A percentile compares a stretch with the other conserved stretches of the same genome.
Evolutionary conservation across 2,113 vertebrate species (phyloP).

Genomic region (Trochalopteron elliotii): DNA sequence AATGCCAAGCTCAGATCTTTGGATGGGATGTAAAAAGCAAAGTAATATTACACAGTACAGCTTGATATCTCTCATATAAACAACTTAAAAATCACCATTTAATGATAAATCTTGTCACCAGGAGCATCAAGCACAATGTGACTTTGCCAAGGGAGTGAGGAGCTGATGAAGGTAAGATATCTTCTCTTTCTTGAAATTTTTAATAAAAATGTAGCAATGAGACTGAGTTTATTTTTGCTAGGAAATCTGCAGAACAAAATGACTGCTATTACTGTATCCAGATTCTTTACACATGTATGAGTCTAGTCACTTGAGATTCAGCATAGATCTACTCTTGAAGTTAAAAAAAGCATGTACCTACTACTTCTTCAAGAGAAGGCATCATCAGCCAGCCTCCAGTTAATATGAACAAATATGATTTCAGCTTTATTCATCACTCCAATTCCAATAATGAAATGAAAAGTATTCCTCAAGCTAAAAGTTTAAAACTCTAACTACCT

Average conservation of each 20-base stretch:
- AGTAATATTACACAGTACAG: not conserved
- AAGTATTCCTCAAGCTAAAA: not conserved
- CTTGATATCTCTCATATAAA: not conserved
- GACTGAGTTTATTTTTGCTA: not conserved
- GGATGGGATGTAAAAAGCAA: not conserved
- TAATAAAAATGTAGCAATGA: not conserved
- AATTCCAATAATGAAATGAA: not conserved
- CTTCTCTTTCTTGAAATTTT: not conserved
- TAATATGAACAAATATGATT: not conserved
- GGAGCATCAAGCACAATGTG: not conserved
- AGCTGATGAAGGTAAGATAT: not conserved
- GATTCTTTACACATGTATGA: not conserved
- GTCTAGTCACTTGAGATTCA: not conserved
- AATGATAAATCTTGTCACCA: not conserved
- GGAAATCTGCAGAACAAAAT: not conserved
- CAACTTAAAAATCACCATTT: not conserved
- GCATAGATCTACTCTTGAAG: not conserved
- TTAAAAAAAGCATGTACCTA: not conserved
- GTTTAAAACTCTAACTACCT: not conserved
- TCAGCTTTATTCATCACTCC: not conserved
- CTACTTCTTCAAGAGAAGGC: not conserved
- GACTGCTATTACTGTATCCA: not conserved
- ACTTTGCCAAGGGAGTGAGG: not conserved
- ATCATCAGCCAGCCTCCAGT: not conserved
- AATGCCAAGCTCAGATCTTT: not conserved